Conservation (phyloP, 1,140 invertebrate genomes). For the Drosophila gunungcola region DNA sequence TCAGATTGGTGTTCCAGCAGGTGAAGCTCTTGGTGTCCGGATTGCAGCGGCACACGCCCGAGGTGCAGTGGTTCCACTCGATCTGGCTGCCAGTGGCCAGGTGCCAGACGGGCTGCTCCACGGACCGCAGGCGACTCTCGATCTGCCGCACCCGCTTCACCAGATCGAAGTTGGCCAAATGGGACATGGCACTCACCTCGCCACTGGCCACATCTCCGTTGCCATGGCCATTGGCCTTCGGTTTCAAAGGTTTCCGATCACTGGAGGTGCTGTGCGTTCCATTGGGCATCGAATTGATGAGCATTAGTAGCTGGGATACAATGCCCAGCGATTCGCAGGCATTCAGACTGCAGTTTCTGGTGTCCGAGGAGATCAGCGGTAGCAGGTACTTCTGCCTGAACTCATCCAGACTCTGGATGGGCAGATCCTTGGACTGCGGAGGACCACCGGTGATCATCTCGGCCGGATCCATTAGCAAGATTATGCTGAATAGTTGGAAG, state of each 20-base stretch:
- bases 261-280: conserved; percentile 12
- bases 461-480: conserved; percentile 24
- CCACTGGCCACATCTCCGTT: conserved; percentile 15
- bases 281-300: conserved; percentile 63
- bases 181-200: conserved; percentile 48
- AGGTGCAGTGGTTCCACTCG: conserved; percentile 90
- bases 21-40: conserved; percentile 89
- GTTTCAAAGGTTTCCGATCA: neutral
- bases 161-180: conserved; percentile 53
- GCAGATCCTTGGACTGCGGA: conserved; percentile 31
- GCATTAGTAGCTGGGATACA: conserved; percentile 65
- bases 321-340: conserved; percentile 74
- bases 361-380: conserved; percentile 55
- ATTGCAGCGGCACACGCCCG: conserved; percentile 88
- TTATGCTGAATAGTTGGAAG: conserved; percentile 6
- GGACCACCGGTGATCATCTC: conserved; percentile 9
- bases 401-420: conserved; percentile 57
- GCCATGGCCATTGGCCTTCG: neutral
- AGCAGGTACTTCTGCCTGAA: conserved; percentile 66
- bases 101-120: conserved; percentile 92
- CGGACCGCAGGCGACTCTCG: conserved; percentile 89
- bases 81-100: conserved; percentile 86
- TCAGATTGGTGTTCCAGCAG: conserved; percentile 89
- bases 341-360: conserved; percentile 66
- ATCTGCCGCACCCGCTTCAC: conserved; percentile 85